Evolutionary conservation across 2,888 invertebrate genomes (phyloP).

Genomic region (Volucella inanis): DNA sequence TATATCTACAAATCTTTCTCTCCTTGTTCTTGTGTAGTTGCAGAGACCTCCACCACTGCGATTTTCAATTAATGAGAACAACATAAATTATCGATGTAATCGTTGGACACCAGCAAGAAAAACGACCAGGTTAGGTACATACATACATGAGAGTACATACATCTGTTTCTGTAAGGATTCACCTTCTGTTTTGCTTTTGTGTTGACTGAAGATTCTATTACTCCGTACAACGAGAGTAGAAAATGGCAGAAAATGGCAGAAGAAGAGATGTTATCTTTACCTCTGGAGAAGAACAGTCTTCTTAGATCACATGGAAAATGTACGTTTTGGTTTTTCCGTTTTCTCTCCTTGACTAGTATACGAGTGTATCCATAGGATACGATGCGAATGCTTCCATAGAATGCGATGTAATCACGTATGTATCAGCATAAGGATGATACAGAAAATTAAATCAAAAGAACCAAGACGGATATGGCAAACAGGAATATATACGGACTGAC

Average conservation of each 20-base stretch:
- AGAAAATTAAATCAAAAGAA: constrained; percentile 65
- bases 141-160: background rate
- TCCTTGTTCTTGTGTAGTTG: constrained; percentile 18
- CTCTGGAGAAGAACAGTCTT: constrained; percentile 16
- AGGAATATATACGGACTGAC: background rate
- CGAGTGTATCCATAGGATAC: no score
- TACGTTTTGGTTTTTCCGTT: constrained; percentile 14
- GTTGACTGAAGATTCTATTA: constrained; percentile 35
- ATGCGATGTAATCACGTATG: background rate
- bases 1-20: constrained; percentile 13
- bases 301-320: constrained; percentile 19
- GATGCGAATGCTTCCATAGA: background rate
- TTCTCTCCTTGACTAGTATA: background rate
- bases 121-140: constrained; percentile 32
- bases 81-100: constrained; percentile 72
- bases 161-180: constrained; percentile 33
- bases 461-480: constrained; percentile 31
- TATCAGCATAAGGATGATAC: constrained; percentile 36
- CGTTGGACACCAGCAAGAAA: constrained; percentile 43
- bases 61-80: constrained; percentile 71
- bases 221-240: background rate
- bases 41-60: constrained; percentile 20
- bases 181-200: constrained; percentile 40
- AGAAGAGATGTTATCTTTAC: constrained; percentile 36
- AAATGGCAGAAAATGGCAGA: constrained; percentile 5